These are phyloP conservation scores for Hephaestus fuliginosus DNA, from an alignment of 2,797 vertebrate genomes.

Conservation along the genomic window DNA sequence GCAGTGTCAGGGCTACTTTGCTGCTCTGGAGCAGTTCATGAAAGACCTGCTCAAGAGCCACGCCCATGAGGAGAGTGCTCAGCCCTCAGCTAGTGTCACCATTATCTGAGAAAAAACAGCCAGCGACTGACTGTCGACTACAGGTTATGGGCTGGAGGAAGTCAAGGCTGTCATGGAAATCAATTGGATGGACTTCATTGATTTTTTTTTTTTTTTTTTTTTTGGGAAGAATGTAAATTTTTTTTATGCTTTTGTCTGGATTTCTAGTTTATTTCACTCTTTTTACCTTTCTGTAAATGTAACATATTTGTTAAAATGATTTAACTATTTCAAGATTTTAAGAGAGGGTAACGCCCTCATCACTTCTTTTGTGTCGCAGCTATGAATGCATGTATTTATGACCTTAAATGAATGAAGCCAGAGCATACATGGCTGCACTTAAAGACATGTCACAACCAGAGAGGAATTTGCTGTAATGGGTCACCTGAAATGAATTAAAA, in stretches of 20 bases:
- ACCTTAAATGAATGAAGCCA: slow-evolving; percentile 67
- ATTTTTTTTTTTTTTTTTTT: background rate
- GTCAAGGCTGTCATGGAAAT: slow-evolving; percentile 63
- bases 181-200: slow-evolving; percentile 21
- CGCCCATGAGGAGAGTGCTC: slow-evolving; percentile 91
- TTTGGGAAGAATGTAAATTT: slow-evolving; percentile 88
- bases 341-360: slow-evolving; percentile 53
- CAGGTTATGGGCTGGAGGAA: slow-evolving; percentile 4
- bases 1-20: slow-evolving; percentile 99
- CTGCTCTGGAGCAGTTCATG: slow-evolving; percentile 97
- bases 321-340: slow-evolving; percentile 58
- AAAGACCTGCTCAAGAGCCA: slow-evolving; percentile 95
- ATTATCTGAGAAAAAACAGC: slow-evolving; percentile 88
- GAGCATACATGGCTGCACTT: slow-evolving; percentile 54
- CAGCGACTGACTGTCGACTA: slow-evolving; percentile 15
- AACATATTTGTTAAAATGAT: slow-evolving; percentile 53
- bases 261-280: slow-evolving; percentile 62
- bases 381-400: slow-evolving; percentile 77
- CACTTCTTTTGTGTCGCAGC: slow-evolving; percentile 60
- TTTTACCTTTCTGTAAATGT: slow-evolving; percentile 73
- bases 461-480: background rate
- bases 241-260: slow-evolving; percentile 81
- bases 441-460: slow-evolving; percentile 41
- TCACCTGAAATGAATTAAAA: slow-evolving; percentile 23
- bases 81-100: slow-evolving; percentile 93